Evolutionary conservation across 1,140 invertebrate genomes (phyloP).

Genomic region (Physella acuta): DNA sequence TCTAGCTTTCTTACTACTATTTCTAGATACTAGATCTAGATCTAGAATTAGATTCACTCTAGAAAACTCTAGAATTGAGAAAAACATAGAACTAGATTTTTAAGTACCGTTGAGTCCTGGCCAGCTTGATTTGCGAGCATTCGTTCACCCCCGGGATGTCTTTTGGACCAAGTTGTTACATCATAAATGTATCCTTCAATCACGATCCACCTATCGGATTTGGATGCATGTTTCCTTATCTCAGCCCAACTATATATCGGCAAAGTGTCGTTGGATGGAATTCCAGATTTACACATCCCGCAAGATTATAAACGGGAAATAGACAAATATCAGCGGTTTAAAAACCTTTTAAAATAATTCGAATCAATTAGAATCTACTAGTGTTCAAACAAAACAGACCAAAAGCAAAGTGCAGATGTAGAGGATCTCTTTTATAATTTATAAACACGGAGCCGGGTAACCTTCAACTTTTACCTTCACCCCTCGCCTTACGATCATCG

Average conservation of each 20-base stretch:
- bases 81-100: no score
- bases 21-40: no score
- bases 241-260: constrained; percentile 43
- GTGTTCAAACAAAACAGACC: no score
- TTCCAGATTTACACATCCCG: constrained; percentile 22
- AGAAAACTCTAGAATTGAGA: no score
- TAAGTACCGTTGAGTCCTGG: constrained; percentile 58
- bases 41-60: no score
- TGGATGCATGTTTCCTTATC: constrained; percentile 44
- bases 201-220: constrained; percentile 52
- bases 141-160: constrained; percentile 55
- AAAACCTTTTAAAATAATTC: no score
- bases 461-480: constrained; percentile 18
- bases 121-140: constrained; percentile 54
- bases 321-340: no score
- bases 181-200: constrained; percentile 56
- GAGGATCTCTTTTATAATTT: no score
- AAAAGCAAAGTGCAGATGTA: no score
- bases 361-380: no score
- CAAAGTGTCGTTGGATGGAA: constrained; percentile 12
- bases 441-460: neutral
- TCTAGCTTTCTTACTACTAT: no score
- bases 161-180: constrained; percentile 50
- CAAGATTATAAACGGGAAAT: no score
- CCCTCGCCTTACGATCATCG: constrained; percentile 15